Percentiles rank a stretch among this genome's conserved stretches.
Evolutionary conservation across 2,797 vertebrate genomes (phyloP).

Genomic region (Oreonectes daqikongensis): DNA sequence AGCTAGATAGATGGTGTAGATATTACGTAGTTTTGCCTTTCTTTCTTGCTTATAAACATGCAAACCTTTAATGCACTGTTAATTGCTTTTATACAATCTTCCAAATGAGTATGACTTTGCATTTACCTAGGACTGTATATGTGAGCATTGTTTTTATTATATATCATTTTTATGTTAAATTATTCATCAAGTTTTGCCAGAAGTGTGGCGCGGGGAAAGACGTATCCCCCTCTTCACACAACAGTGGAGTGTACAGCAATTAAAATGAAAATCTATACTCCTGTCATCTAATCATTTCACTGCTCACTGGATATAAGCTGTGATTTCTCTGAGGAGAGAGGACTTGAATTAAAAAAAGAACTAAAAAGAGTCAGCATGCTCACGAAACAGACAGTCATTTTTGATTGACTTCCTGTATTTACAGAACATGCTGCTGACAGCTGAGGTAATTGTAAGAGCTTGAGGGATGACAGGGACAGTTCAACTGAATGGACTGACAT

Average conservation of each 20-base stretch:
- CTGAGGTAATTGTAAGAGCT: conserved; percentile 40
- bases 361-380: neutral
- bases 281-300: conserved; percentile 54
- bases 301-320: conserved; percentile 43
- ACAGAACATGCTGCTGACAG: conserved; percentile 32
- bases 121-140: neutral
- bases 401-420: conserved; percentile 52
- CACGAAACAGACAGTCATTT: conserved; percentile 18
- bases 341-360: conserved; percentile 28
- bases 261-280: conserved; percentile 50
- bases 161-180: neutral
- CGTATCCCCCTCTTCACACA: conserved; percentile 13
- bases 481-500: conserved; percentile 28
- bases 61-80: neutral
- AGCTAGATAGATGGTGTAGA: too few relatives aligned
- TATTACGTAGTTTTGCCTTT: neutral
- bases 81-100: neutral
- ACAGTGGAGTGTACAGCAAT: conserved; percentile 41
- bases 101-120: neutral
- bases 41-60: neutral
- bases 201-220: neutral
- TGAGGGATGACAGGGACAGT: conserved; percentile 34
- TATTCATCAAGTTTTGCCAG: conserved; percentile 16
- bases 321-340: conserved; percentile 50
- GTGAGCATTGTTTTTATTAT: neutral